phyloP scores from a whole-genome alignment of 1,140 invertebrate species.

The Procambarus virginalis region DNA sequence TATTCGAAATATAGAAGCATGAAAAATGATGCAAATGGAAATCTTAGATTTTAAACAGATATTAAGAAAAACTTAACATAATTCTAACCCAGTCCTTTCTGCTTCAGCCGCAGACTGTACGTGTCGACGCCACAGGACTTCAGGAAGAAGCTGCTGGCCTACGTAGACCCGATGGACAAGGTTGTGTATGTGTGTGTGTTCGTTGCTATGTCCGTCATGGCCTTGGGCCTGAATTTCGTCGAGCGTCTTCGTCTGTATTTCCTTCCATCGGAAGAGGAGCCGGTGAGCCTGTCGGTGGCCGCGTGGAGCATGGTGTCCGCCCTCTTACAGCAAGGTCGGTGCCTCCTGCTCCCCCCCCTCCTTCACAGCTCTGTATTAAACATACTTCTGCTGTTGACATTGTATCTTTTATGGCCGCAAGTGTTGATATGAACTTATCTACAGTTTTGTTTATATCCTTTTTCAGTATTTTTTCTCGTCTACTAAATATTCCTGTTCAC shows the following conservation, averaged over 20 bases:
- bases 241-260: neutral
- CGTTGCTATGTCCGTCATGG: neutral
- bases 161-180: neutral
- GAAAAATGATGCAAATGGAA: no score
- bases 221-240: neutral
- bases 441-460: no score
- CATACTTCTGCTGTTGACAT: no score
- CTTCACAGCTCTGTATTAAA: neutral
- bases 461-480: no score
- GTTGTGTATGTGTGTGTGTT: neutral
- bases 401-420: no score
- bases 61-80: no score
- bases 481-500: no score
- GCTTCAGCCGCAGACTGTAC: slow-evolving; percentile 16
- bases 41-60: no score
- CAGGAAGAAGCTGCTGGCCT: slow-evolving; percentile 1
- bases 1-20: no score
- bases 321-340: slow-evolving; percentile 14
- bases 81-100: no score
- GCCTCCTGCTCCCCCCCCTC: neutral
- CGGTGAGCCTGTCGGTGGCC: neutral
- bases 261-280: neutral
- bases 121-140: slow-evolving; percentile 8
- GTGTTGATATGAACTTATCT: no score
- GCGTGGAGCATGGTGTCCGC: slow-evolving; percentile 12